Conservation (phyloP, 2,888 invertebrate genomes). For the Sesamia inferens region DNA sequence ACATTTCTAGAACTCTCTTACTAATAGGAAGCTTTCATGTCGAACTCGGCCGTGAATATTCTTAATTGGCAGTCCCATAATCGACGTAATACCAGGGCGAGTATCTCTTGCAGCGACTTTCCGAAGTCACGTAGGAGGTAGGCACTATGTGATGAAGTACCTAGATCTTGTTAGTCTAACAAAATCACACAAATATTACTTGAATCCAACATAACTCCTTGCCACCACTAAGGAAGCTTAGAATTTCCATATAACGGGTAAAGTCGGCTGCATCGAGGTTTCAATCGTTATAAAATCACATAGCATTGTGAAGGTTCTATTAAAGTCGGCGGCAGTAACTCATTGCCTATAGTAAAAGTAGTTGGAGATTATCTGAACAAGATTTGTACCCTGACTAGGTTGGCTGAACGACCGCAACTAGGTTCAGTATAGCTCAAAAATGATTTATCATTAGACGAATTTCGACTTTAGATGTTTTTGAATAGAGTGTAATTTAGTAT, state of each 20-base stretch:
- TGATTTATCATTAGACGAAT: conserved; percentile 41
- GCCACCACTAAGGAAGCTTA: conserved; percentile 46
- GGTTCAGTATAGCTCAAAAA: conserved; percentile 53
- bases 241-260: conserved; percentile 60
- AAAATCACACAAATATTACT: conserved; percentile 45
- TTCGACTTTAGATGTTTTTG: conserved; percentile 65
- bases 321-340: conserved; percentile 76
- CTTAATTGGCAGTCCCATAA: neutral
- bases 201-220: conserved; percentile 33
- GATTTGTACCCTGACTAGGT: conserved; percentile 87
- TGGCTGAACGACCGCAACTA: conserved; percentile 67
- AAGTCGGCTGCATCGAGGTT: conserved; percentile 57
- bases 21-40: neutral
- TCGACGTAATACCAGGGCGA: neutral
- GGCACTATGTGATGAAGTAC: conserved; percentile 1
- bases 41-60: neutral
- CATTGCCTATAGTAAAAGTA: conserved; percentile 83
- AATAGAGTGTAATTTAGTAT: conserved; percentile 72
- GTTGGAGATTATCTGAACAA: conserved; percentile 84
- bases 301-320: conserved; percentile 76
- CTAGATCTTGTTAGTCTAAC: conserved; percentile 16
- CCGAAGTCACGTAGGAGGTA: conserved; percentile 6
- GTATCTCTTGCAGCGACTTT: neutral
- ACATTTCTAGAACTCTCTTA: neutral
- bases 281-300: conserved; percentile 73